Base-by-base conservation (phyloP, 2,888 invertebrate species). In the Rhingia campestris region DNA sequence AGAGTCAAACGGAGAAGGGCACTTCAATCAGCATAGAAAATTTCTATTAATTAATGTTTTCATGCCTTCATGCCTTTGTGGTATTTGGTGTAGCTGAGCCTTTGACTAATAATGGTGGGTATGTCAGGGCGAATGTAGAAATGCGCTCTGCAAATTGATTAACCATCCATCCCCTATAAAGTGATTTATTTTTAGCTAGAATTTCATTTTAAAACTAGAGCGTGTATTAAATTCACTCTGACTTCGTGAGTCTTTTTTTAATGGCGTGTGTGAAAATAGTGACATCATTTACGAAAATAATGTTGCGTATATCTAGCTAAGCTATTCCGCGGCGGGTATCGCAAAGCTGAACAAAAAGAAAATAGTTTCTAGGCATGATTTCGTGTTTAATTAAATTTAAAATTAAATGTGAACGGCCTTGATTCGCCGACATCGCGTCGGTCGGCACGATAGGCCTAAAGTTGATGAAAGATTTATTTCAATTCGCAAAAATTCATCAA, bases 171-270 rank as follows among this genome's bases (percentile, higher is more conserved):
- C 22, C 22, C 22, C 22, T 22, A 22, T 22, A 22, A 22, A 22
- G 22, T 22, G 45, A 37, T 37, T 30, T 69, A 69, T 69, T 69
- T 58, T 56, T 69, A 69, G 69, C 56, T 9, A 3, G 10, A 43
- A 56, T 67, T 54, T 56, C 9, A 47, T 47, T 69, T 2, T 69
- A 69, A 56, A 58, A 69, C 69, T 69, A 69, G 69, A 69, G 69
- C 69, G 56, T 37, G 69, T 47, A 56, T 56, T 56, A 56, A 35
- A 35, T 22, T 22, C 22, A 22, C 22, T 22, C 22, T 22, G 22
- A 22, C 22, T 22, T 22, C n/a, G 41, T 39, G 22, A 10, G 10
- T 37, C 30, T 41, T 32, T 45, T 47, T 66, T 66, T 69, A 12
- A 41, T 61, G 59, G 59, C 70, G 51, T 47, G 54, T 35, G 47